Evolutionary conservation across 1,140 invertebrate species (phyloP), one percentile per base, ranked within the genome.

Genomic region (Xylocopa sonorina): DNA sequence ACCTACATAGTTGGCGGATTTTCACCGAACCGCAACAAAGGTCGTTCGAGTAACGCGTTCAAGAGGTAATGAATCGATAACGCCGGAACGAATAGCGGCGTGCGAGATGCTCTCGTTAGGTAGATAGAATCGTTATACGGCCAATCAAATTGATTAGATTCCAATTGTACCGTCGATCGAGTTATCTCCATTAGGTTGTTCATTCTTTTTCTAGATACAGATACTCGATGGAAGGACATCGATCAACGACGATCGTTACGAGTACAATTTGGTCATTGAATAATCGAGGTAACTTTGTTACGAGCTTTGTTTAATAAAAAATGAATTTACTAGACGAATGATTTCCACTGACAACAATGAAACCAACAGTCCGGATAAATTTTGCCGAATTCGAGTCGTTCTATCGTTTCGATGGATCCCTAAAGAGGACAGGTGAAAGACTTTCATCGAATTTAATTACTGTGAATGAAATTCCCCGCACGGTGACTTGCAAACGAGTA

Each of bases 21-120:
- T 60, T 60, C 69, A 55, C 10, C 18, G 38, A 46, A 5, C 53
- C 53, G 68, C 68, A 58, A 58, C 53, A 72, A 72, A 72, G 68
- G 38, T 43, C 38, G 68, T 43, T n/a, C 53, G 51, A 57, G 10
- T 72, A 43, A 43, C 38, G 27, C 53, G 53, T 72, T 58, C 32
- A 32, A 41, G 68, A 57, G 68, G 34, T 41, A 72, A 72, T 72
- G 68, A 74, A 62, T 74, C 58, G 58, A 74, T 74, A 74, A 74
- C 63, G 57, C 34, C 32, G 71, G 53, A 58, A 72, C 53, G 51
- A 74, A 63, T 74, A 74, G 63, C 41, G 46, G 48, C n/a, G 34
- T 10, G 7, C 3, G 16, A 29, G 34, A 34, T 51, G 48, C 53
- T 51, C 67, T 71, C 34, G 67, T 55, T 75, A 75, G 29, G 24